Evolutionary conservation across 2,888 invertebrate species (phyloP), one percentile per base, ranked within the genome.

Genomic region (Protonemura montana): DNA sequence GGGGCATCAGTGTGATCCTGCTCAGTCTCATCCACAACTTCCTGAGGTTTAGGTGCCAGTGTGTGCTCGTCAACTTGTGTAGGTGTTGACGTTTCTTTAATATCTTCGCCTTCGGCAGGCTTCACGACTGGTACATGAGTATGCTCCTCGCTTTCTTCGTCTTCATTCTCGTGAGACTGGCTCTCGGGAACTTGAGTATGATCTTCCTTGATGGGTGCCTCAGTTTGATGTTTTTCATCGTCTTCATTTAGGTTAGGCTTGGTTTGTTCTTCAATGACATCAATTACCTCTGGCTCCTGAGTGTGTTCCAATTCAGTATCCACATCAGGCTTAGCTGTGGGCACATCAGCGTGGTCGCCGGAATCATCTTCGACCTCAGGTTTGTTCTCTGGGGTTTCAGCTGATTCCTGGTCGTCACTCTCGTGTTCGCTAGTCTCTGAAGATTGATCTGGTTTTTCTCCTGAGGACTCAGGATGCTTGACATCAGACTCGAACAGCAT

Each of bases 181-280:
- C n/a, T 16, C 85, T 27, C 59, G 42, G 85, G 77, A 7, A 30
- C 16, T 3, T 21, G 26, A 28, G 78, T 76, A 76, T 76, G 76
- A 76, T 26, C 78, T 78, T 78, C 78, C 26, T 78, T 28, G 78
- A 78, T 28, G 27, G 78, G 78, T 78, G 78, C 78, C 10, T 28
- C 78, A 27, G 78, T 78, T 6, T 77, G 88, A 29, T 87, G 86
- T 77, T 90, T 92, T 88, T 16, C 78, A 13, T 78, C 78, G 26
- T 0, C 27, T 28, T 78, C 78, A 13, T 78, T 10, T 6, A 81
- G 30, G 81, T 28, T 16, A 30, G 21, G 6, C 81, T n/a, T n/a
- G 30, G 81, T 81, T 29, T 7, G 28, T 6, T 81, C 81, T 81
- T 78, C 27, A 78, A 27, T 21, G 21, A 2, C 28, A 7, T 78